Conservation (phyloP, 2,113 vertebrate species). For the Acanthochromis polyacanthus region DNA sequence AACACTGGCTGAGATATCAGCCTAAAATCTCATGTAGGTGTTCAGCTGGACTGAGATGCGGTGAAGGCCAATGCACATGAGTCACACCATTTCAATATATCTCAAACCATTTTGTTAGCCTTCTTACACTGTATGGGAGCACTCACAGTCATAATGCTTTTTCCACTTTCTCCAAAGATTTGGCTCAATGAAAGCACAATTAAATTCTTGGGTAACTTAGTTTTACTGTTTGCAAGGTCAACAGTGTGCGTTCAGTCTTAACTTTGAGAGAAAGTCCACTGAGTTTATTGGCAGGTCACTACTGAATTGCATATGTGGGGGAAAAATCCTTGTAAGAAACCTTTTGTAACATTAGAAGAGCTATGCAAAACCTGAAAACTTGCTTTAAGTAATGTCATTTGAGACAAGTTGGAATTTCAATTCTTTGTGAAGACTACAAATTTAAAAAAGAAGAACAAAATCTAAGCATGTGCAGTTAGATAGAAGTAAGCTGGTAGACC, state of each 20-base stretch:
- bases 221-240: neutral
- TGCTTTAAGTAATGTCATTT: neutral
- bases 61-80: neutral
- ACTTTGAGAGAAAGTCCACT: neutral
- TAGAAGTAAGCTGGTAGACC: too few species aligned
- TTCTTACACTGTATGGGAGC: too few species aligned
- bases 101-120: neutral
- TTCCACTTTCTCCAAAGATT: too few species aligned
- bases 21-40: neutral
- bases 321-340: neutral
- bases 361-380: neutral
- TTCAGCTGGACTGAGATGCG: neutral
- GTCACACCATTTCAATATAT: neutral
- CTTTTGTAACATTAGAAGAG: neutral
- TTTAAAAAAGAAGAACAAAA: neutral
- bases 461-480: too few species aligned
- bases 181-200: too few species aligned
- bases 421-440: neutral
- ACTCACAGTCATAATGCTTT: too few species aligned
- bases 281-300: neutral
- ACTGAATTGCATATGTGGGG: too few species aligned
- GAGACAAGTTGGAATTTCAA: too few species aligned
- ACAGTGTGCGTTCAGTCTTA: neutral
- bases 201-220: neutral
- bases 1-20: too few species aligned